These are phyloP conservation scores for Tetraneura akinire DNA, from an alignment of 1,140 invertebrate genomes.

Conservation along the genomic window DNA sequence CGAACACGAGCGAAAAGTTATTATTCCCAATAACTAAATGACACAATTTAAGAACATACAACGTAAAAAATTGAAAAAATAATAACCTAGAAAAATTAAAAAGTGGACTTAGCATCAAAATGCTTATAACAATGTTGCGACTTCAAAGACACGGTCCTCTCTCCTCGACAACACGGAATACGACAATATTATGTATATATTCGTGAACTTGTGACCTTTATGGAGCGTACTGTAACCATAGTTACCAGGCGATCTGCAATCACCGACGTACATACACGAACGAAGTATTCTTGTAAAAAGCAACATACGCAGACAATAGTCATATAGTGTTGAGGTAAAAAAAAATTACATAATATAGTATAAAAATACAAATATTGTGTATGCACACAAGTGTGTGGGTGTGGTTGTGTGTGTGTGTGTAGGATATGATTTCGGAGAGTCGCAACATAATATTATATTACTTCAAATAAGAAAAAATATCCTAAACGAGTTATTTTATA, in stretches of 20 bases:
- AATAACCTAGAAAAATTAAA: background rate
- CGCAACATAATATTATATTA: no score
- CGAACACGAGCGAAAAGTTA: no score
- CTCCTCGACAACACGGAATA: background rate
- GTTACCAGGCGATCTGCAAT: conserved; percentile 48
- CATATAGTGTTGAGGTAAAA: conserved; percentile 14
- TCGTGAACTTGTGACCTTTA: conserved; percentile 50
- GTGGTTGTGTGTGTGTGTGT: no score
- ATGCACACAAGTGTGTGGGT: no score
- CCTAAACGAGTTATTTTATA: no score
- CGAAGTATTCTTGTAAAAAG: background rate
- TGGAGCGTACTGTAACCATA: conserved; percentile 44
- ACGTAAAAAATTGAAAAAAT: background rate
- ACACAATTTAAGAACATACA: background rate
- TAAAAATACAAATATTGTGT: no score
- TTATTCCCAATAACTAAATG: no score
- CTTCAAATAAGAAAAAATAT: no score
- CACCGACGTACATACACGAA: conserved; percentile 22
- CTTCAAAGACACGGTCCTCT: conserved; percentile 41
- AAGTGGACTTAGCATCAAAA: background rate
- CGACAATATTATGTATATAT: conserved; percentile 48
- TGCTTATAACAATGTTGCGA: conserved; percentile 30
- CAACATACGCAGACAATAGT: background rate
- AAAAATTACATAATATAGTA: background rate
- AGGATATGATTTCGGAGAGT: background rate